Evolutionary conservation across 1,140 invertebrate species (phyloP).

Genomic region (Lysiphlebus fabarum): DNA sequence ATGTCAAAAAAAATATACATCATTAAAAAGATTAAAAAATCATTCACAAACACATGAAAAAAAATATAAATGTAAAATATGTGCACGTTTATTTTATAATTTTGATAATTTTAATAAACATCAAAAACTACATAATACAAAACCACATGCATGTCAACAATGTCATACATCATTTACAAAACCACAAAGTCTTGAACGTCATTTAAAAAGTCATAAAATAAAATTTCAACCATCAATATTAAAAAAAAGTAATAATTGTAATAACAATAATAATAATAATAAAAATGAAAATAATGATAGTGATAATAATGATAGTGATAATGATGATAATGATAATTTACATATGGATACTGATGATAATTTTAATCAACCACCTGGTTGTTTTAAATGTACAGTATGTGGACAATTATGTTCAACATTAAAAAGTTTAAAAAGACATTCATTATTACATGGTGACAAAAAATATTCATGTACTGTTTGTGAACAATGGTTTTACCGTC

Average conservation of each 20-base stretch:
- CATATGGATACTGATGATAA: constrained; percentile 34
- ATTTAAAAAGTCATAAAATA: constrained; percentile 41
- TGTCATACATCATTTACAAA: constrained; percentile 44
- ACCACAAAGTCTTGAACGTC: constrained; percentile 37
- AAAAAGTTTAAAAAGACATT: constrained; percentile 49
- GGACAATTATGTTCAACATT: constrained; percentile 48
- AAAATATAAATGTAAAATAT: constrained; percentile 44
- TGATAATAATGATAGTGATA: constrained; percentile 27
- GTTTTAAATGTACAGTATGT: constrained; percentile 51
- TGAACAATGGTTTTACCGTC: constrained; percentile 52
- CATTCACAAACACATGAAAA: constrained; percentile 48
- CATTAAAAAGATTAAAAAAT: constrained; percentile 49
- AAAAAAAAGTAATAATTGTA: constrained; percentile 25
- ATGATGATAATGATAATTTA: constrained; percentile 6
- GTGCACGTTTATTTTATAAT: constrained; percentile 48
- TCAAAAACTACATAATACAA: constrained; percentile 39
- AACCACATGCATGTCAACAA: constrained; percentile 43
- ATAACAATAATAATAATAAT: neutral
- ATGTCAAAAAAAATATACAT: constrained; percentile 43
- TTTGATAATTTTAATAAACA: constrained; percentile 47
- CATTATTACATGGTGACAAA: constrained; percentile 49
- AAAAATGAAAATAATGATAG: constrained; percentile 4
- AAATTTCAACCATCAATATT: constrained; percentile 31
- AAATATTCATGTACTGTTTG: constrained; percentile 54
- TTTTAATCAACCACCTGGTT: constrained; percentile 43